Evolutionary conservation across 2,888 invertebrate genomes (phyloP), one percentile per base, ranked within the genome.

Genomic region (Baronia brevicornis): DNA sequence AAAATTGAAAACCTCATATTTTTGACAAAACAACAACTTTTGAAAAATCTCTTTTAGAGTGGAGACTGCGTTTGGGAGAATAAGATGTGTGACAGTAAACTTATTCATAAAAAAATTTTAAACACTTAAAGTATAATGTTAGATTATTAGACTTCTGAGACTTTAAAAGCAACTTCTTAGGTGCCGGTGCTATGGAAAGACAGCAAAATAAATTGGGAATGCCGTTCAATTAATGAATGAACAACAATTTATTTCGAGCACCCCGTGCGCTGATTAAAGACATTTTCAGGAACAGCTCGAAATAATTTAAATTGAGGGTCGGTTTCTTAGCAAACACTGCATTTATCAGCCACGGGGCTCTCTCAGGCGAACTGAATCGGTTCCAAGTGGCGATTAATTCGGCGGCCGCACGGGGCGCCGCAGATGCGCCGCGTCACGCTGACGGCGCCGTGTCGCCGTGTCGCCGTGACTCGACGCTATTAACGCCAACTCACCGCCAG

Each of bases 351-450:
- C 48, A 51, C 44, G 45, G 52, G 54, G 48, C 50, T 54, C 52
- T 51, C 54, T 58, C 45, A 40, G 43, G 41, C 41, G 43, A 31
- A 44, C 46, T 44, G 49, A 49, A 51, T 48, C 39, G 48, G n/a
- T 41, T 41, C 43, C 44, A 44, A 61, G 61, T 59, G 56, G 60
- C 71, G 67, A 75, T 75, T 77, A 78, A 75, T 75, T 69, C 59
- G 51, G 50, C 60, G 60, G 59, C 51, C 30, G 48, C n/a, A n/a
- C n/a, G 44, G 48, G 35, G 41, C 42, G 46, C 42, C 34, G 26
- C 33, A 43, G 51, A 28, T n/a, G n/a, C 50, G 59, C 57, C 22
- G 15, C 51, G 68, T 77, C 74, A 78, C 36, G 48, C 46, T 78
- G 77, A 79, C 64, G 41, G 34, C 20, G 44, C 52, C 40, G 9